Evolutionary conservation across 2,888 invertebrate genomes (phyloP).

Genomic region (Phanerotoma sp.): DNA sequence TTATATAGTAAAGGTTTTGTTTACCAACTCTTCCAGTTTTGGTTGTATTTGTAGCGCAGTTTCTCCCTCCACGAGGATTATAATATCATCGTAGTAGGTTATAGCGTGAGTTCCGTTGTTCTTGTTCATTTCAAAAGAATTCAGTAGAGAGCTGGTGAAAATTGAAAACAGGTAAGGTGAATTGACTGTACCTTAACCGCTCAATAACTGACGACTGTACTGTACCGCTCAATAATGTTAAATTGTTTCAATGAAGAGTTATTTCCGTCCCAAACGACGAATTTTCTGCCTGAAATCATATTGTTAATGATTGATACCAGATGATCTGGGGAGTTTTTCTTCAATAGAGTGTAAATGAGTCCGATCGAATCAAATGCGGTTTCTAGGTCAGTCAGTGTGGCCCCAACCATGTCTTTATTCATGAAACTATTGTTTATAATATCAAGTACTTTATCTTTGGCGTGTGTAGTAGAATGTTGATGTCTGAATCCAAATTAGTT

Average conservation of each 20-base stretch:
- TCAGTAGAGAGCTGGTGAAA: conserved; percentile 22
- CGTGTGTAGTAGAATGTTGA: conserved; percentile 22
- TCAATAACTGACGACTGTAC: conserved; percentile 23
- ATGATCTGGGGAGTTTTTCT: conserved; percentile 17
- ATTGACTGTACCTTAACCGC: conserved; percentile 23
- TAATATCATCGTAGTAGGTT: conserved; percentile 29
- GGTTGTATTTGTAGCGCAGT: neutral
- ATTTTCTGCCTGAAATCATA: conserved; percentile 24
- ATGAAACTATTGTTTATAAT: conserved; percentile 2
- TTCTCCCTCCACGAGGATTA: conserved; percentile 7
- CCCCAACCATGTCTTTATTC: conserved; percentile 9
- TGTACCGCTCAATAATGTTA: neutral
- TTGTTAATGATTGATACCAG: conserved; percentile 17
- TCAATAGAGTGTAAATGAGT: conserved; percentile 1
- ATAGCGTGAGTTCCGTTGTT: neutral
- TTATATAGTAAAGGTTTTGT: conserved; percentile 16
- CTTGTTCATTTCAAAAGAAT: conserved; percentile 15
- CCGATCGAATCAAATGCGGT: conserved; percentile 24
- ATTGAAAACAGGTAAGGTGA: conserved; percentile 31
- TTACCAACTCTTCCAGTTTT: conserved; percentile 2
- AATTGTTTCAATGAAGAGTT: neutral
- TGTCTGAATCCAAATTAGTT: conserved; percentile 25
- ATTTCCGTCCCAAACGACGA: conserved; percentile 4
- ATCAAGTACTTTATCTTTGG: conserved; percentile 18
- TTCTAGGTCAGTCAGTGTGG: conserved; percentile 22